These are phyloP conservation scores for Staurois parvus DNA, from an alignment of 2,797 vertebrate genomes.

Conservation along the genomic window DNA sequence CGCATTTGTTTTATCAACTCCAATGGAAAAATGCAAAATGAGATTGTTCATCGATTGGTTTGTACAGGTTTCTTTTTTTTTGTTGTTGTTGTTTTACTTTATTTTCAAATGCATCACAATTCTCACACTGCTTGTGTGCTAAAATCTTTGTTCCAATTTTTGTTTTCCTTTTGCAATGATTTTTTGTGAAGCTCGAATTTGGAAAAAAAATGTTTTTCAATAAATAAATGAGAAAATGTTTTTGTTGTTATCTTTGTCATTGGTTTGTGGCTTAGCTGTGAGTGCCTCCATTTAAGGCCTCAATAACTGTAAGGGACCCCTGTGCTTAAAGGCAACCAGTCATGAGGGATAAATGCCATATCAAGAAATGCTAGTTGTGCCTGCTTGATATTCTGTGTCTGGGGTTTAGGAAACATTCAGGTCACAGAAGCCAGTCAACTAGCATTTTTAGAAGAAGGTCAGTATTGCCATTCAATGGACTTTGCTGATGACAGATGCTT, in stretches of 20 bases:
- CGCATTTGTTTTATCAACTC: conserved; percentile 9
- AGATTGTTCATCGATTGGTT: conserved; percentile 28
- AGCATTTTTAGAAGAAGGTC: no score
- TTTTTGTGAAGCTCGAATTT: conserved; percentile 65
- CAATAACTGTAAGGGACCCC: no score
- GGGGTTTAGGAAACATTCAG: no score
- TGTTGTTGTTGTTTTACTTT: neutral
- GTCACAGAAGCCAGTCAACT: no score
- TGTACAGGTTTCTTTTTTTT: conserved; percentile 58
- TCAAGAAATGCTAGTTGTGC: no score
- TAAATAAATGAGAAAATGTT: conserved; percentile 61
- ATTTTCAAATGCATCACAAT: conserved; percentile 51
- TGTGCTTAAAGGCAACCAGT: no score
- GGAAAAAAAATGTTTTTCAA: conserved; percentile 70
- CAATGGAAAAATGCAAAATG: conserved; percentile 46
- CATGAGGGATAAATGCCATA: no score
- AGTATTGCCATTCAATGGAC: no score
- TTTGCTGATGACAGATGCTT: no score
- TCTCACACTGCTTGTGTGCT: conserved; percentile 53
- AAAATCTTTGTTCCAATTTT: conserved; percentile 50
- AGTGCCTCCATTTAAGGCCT: neutral
- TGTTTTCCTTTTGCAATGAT: conserved; percentile 59
- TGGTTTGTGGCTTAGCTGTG: neutral
- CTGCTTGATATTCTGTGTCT: no score
- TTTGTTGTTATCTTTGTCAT: neutral